A percentile compares a stretch with the other conserved stretches of the same genome.
Evolutionary conservation across 1,140 invertebrate genomes (phyloP).

Genomic region (Drosophila kohkoa): DNA sequence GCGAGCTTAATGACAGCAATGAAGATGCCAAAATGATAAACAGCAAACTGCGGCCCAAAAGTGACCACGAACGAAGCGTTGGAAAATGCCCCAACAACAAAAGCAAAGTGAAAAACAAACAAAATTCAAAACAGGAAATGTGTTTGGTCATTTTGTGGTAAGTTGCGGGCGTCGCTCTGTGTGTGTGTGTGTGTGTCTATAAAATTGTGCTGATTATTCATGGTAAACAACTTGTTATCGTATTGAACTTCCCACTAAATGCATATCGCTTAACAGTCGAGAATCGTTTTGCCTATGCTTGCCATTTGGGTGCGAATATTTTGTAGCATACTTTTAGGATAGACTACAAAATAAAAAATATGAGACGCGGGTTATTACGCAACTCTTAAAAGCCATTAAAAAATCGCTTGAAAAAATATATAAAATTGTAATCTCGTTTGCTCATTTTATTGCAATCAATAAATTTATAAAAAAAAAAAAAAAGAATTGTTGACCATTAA

Average conservation of each 20-base stretch:
- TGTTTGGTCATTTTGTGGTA: conserved; percentile 67
- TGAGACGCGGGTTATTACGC: too few relatives aligned
- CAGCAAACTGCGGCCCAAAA: conserved; percentile 59
- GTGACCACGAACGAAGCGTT: conserved; percentile 41
- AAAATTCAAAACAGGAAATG: conserved; percentile 65
- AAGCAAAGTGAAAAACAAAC: conserved; percentile 50
- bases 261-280: not conserved
- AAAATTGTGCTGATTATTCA: conserved; percentile 7
- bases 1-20: conserved; percentile 79
- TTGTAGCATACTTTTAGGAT: not conserved
- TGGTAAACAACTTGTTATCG: conserved; percentile 13
- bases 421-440: too few relatives aligned
- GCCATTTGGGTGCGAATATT: not conserved
- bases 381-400: too few relatives aligned
- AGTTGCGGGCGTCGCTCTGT: not conserved
- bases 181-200: conserved; percentile 3
- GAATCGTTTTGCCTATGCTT: not conserved
- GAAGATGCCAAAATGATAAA: conserved; percentile 82
- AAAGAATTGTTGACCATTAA: too few relatives aligned
- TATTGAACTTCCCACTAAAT: conserved; percentile 1
- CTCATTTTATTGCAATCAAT: too few relatives aligned
- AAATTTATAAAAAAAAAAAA: too few relatives aligned
- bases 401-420: too few relatives aligned
- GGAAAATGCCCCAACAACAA: conserved; percentile 35
- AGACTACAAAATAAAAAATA: too few relatives aligned